A percentile compares a stretch with the other conserved stretches of the same genome.
phyloP scores from a whole-genome alignment of 2,888 invertebrate species.

The Rugalucina vietnamica region DNA sequence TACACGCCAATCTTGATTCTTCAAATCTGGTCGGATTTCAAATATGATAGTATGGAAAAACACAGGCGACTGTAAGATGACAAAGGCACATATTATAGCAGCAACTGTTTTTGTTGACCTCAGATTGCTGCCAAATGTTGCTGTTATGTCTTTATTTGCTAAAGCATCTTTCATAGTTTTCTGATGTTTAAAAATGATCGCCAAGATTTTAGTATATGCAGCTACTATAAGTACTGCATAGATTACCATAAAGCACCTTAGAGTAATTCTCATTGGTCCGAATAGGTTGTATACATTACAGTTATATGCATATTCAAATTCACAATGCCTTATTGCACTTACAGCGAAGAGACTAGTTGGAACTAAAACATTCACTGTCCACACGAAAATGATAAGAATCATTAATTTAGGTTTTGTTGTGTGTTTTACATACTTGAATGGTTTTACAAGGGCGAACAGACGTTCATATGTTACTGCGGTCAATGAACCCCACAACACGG shows the following conservation, averaged over 20 bases:
- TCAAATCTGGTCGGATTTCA: not conserved
- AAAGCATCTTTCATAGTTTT: not conserved
- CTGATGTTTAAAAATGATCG: not conserved
- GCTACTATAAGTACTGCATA: not conserved
- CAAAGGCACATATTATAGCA: not conserved
- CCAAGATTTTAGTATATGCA: not conserved
- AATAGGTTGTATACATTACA: not conserved
- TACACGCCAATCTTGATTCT: not conserved
- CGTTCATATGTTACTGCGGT: not conserved
- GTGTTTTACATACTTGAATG: not conserved
- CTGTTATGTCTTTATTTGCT: not conserved
- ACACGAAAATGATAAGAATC: not conserved
- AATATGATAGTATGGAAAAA: not conserved
- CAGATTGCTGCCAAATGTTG: not conserved
- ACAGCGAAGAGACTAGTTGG: not conserved
- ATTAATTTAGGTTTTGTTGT: not conserved
- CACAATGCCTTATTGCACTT: not conserved
- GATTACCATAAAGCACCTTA: not conserved
- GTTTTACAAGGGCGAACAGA: not conserved
- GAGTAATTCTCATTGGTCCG: not conserved
- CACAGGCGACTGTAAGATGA: not conserved
- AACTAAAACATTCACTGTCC: not conserved
- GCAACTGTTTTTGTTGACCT: not conserved
- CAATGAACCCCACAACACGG: not conserved
- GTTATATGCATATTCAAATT: not conserved